These are phyloP conservation scores for Rhaphigaster nebulosa DNA, from an alignment of 2,888 invertebrate species.

Conservation along the genomic window DNA sequence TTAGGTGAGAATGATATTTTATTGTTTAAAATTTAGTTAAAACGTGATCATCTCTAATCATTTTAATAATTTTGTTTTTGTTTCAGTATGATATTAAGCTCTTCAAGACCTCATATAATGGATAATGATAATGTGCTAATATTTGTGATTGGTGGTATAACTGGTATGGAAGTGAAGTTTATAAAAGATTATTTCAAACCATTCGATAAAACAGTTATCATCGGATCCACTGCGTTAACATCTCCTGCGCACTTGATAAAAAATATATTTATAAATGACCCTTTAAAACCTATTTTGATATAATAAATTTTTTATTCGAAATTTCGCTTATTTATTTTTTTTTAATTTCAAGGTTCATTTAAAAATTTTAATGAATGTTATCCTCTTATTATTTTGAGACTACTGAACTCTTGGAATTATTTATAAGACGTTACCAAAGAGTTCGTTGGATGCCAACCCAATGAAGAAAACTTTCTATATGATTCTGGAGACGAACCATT, in stretches of 20 bases:
- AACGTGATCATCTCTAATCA: not conserved
- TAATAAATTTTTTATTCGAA: constrained; percentile 37
- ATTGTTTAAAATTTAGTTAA: not conserved
- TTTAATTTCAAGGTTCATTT: not conserved
- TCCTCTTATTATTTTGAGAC: too few relatives aligned
- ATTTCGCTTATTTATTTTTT: not conserved
- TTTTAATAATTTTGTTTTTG: constrained; percentile 30
- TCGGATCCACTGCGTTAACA: constrained; percentile 65
- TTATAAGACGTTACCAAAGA: too few relatives aligned
- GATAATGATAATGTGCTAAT: constrained; percentile 77
- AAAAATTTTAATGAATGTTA: not conserved
- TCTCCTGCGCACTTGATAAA: constrained; percentile 64
- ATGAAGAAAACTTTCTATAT: too few relatives aligned
- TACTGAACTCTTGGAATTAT: too few relatives aligned
- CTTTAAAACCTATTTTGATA: constrained; percentile 59
- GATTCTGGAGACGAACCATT: too few relatives aligned
- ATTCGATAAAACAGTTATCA: constrained; percentile 64
- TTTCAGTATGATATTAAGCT: constrained; percentile 75
- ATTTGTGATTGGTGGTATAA: constrained; percentile 78
- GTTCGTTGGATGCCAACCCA: too few relatives aligned
- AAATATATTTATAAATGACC: constrained; percentile 61
- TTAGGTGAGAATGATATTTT: constrained; percentile 72
- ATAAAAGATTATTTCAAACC: constrained; percentile 68
- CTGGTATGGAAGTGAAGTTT: constrained; percentile 74
- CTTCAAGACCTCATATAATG: constrained; percentile 73